A percentile compares a stretch with the other conserved stretches of the same genome.
Conservation (phyloP, 35 echinoderm and acorn worm genomes). For the Patiria miniata region DNA sequence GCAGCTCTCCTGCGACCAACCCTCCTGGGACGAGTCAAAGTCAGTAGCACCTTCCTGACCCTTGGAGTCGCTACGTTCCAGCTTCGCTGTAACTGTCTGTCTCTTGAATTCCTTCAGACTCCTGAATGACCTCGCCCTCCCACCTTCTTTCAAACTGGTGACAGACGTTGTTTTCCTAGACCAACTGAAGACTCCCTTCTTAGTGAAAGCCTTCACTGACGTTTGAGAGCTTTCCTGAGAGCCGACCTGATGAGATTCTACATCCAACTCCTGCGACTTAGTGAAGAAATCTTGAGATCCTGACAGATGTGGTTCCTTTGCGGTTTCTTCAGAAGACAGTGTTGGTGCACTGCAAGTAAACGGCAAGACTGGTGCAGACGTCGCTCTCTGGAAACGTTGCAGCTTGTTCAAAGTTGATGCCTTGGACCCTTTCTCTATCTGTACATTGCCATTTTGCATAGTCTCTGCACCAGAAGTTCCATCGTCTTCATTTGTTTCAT, state of each 20-base stretch:
- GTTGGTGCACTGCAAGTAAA: background rate
- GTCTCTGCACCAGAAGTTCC: background rate
- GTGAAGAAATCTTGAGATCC: too few species aligned
- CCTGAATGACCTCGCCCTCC: background rate
- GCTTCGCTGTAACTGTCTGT: background rate
- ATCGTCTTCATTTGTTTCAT: background rate
- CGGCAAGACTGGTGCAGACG: background rate
- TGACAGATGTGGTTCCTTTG: too few species aligned
- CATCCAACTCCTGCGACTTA: background rate
- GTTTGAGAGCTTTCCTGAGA: background rate
- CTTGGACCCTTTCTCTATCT: background rate
- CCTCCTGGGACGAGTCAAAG: background rate
- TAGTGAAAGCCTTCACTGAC: background rate
- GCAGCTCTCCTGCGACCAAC: background rate
- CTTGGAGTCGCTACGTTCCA: background rate
- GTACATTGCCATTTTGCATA: too few species aligned
- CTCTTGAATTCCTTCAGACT: background rate
- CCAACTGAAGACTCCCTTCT: conserved; percentile 2
- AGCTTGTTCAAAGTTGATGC: background rate
- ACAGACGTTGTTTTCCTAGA: background rate
- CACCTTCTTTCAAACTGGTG: background rate
- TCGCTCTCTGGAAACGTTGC: background rate
- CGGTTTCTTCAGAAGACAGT: background rate
- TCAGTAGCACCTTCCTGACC: background rate
- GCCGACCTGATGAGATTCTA: background rate